These are phyloP conservation scores for Dreissena rostriformis DNA, from an alignment of 1,140 invertebrate species.

Conservation along the genomic window DNA sequence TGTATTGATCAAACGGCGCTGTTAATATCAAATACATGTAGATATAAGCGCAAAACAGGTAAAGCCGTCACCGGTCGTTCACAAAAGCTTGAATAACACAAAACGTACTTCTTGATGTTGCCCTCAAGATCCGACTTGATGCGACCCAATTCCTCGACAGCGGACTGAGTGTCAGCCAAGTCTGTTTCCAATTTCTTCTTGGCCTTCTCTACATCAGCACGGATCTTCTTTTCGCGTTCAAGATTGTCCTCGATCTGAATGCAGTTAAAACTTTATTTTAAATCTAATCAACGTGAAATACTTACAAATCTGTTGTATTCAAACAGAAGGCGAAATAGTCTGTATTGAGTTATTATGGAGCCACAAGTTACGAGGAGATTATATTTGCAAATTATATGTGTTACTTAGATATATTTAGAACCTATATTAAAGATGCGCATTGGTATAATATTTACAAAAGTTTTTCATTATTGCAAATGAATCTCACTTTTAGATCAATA, in stretches of 20 bases:
- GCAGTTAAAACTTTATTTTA: neutral
- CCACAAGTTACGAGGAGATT: neutral
- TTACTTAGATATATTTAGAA: too few species aligned
- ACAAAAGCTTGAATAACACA: neutral
- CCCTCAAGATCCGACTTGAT: slow-evolving; percentile 99
- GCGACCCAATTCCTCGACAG: slow-evolving; percentile 96
- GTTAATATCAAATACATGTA: neutral
- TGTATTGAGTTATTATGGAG: neutral
- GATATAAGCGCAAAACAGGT: neutral
- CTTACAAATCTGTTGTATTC: too few species aligned
- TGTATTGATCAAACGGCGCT: neutral
- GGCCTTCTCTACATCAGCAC: slow-evolving; percentile 97
- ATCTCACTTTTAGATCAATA: neutral
- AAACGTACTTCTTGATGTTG: slow-evolving; percentile 79
- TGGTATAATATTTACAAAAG: too few species aligned
- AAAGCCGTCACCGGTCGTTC: neutral
- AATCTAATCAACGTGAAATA: too few species aligned
- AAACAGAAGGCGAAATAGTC: neutral
- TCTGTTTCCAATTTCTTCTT: slow-evolving; percentile 96
- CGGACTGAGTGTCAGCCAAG: slow-evolving; percentile 98
- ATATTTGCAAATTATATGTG: neutral
- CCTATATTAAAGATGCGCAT: too few species aligned
- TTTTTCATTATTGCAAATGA: neutral
- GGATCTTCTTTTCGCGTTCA: slow-evolving; percentile 98
- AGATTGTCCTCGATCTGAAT: slow-evolving; percentile 93